These are phyloP conservation scores for Hypomecis atomaria DNA, from an alignment of 2,888 invertebrate species.

Conservation along the genomic window DNA sequence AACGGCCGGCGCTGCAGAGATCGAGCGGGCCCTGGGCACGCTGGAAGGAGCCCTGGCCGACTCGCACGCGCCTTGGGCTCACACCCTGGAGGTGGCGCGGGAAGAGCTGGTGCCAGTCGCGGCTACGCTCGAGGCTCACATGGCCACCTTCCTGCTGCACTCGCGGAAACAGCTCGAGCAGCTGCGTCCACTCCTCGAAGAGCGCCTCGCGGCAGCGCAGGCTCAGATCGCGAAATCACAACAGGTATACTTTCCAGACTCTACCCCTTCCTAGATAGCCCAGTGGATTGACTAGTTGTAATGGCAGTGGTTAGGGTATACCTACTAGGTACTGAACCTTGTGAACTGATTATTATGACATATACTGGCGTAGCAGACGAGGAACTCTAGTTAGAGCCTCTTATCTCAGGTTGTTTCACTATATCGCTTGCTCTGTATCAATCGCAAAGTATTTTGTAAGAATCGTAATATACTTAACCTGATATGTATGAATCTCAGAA, in stretches of 20 bases:
- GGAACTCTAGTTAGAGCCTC: too few species aligned
- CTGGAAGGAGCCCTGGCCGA: neutral
- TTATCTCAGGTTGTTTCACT: too few species aligned
- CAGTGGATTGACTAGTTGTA: too few species aligned
- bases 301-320: too few species aligned
- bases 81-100: conserved; percentile 4
- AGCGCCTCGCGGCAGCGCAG: neutral
- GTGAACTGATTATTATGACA: too few species aligned
- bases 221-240: neutral
- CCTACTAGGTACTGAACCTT: too few species aligned
- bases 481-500: too few species aligned
- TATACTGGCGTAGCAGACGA: too few species aligned
- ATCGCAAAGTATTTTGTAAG: too few species aligned
- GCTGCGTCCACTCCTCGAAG: neutral
- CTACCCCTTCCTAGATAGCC: neutral
- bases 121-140: conserved; percentile 3
- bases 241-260: neutral
- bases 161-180: neutral
- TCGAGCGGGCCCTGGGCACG: conserved; percentile 6
- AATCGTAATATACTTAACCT: too few species aligned
- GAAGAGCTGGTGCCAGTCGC: conserved; percentile 2
- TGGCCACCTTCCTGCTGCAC: neutral
- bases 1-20: neutral
- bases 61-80: conserved; percentile 2
- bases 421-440: too few species aligned